Conservation (phyloP, 1,140 invertebrate species). For the Aphaenogaster floridana region DNA sequence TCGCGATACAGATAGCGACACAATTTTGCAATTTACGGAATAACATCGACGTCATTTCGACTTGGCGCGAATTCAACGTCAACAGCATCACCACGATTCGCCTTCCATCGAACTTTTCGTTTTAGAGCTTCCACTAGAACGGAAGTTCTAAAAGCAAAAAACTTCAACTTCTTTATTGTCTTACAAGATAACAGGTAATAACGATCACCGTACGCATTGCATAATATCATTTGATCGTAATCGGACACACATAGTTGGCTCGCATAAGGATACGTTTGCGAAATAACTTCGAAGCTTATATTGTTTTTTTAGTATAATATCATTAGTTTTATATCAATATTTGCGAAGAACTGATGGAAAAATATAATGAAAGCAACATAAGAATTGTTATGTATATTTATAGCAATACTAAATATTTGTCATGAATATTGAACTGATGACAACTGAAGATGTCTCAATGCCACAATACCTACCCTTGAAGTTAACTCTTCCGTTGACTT, state of each 20-base stretch:
- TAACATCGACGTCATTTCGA: conserved; percentile 2
- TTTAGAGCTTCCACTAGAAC: not conserved
- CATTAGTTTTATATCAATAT: not conserved
- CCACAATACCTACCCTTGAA: not conserved
- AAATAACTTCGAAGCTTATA: not conserved
- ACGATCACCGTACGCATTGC: not conserved
- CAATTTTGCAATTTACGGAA: conserved; percentile 13
- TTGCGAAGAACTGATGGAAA: not conserved
- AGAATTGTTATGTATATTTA: not conserved
- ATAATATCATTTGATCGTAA: conserved; percentile 18
- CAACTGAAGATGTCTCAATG: not conserved
- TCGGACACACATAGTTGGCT: conserved; percentile 34
- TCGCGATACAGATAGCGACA: conserved; percentile 43
- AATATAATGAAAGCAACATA: not conserved
- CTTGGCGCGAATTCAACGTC: not conserved
- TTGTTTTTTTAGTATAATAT: too few relatives aligned
- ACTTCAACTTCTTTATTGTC: not conserved
- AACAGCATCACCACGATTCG: not conserved
- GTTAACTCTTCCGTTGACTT: not conserved
- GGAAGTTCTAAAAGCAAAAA: not conserved
- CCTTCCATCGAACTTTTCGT: not conserved
- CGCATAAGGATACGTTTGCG: conserved; percentile 6
- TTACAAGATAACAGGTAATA: not conserved
- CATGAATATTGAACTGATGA: not conserved
- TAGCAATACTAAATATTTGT: conserved; percentile 2